These are phyloP conservation scores for Himantopus leucocephalus DNA, from an alignment of 2,113 vertebrate species.

Conservation along the genomic window DNA sequence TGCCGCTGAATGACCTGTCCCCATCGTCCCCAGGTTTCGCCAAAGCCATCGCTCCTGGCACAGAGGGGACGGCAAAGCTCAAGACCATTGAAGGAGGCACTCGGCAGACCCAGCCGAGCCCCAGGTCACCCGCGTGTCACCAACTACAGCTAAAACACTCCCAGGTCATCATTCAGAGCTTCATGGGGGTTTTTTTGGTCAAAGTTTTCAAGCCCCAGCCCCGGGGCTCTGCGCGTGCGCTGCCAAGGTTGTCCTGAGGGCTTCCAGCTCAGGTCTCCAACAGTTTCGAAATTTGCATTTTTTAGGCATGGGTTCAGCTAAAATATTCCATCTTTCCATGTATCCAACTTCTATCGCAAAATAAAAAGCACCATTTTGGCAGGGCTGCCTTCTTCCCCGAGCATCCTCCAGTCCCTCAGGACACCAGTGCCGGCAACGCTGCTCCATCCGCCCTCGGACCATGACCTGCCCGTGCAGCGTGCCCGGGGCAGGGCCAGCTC, in stretches of 20 bases:
- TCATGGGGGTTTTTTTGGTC: accelerated
- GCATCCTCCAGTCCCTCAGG: background rate
- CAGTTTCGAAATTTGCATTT: background rate
- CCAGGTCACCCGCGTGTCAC: background rate
- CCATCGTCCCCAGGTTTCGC: background rate
- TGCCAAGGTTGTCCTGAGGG: background rate
- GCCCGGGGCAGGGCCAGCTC: background rate
- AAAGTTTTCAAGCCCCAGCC: background rate
- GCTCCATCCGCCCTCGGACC: accelerated
- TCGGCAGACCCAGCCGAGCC: background rate
- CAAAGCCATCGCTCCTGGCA: background rate
- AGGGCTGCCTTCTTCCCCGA: background rate
- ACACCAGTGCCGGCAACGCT: background rate
- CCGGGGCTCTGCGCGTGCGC: accelerated
- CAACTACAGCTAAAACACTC: background rate
- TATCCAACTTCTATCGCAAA: background rate
- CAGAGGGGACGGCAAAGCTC: background rate
- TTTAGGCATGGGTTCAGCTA: background rate
- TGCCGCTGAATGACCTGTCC: background rate
- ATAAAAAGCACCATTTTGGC: background rate
- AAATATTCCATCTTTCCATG: background rate
- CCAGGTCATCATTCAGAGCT: background rate
- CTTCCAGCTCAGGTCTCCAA: background rate
- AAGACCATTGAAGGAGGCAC: background rate
- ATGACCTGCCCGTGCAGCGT: background rate